These are phyloP conservation scores for Drosophila cracens DNA, from an alignment of 2,888 invertebrate species.

Conservation along the genomic window DNA sequence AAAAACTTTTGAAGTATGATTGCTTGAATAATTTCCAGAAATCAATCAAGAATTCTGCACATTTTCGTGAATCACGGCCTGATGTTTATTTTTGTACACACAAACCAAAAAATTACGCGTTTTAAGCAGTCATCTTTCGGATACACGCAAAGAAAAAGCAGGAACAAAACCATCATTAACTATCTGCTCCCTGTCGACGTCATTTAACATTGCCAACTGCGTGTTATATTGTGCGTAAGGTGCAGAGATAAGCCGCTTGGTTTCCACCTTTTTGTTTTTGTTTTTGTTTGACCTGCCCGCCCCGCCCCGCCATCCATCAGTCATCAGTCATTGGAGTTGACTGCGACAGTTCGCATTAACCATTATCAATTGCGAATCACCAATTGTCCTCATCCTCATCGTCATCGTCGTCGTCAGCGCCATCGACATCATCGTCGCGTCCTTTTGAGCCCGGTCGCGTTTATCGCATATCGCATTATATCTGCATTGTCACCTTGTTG, in stretches of 20 bases:
- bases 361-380: slow-evolving; percentile 65
- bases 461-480: slow-evolving; percentile 74
- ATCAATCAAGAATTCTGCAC: neutral
- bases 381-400: slow-evolving; percentile 55
- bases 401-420: slow-evolving; percentile 38
- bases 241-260: slow-evolving; percentile 65
- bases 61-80: neutral
- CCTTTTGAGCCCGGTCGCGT: slow-evolving; percentile 45
- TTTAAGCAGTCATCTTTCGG: slow-evolving; percentile 16
- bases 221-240: slow-evolving; percentile 74
- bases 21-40: neutral
- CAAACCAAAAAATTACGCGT: neutral
- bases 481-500: slow-evolving; percentile 82
- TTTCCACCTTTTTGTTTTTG: slow-evolving; percentile 20
- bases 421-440: slow-evolving; percentile 5
- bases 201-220: slow-evolving; percentile 50
- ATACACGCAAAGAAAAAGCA: slow-evolving; percentile 2
- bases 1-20: neutral
- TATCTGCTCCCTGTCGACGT: slow-evolving; percentile 29
- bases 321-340: slow-evolving; percentile 59
- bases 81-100: neutral
- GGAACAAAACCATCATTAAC: slow-evolving; percentile 42
- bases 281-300: slow-evolving; percentile 7
- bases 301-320: neutral
- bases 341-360: slow-evolving; percentile 56